phyloP scores from a whole-genome alignment of 1,140 invertebrate genomes.

The Panagrolaimus sp. region DNA sequence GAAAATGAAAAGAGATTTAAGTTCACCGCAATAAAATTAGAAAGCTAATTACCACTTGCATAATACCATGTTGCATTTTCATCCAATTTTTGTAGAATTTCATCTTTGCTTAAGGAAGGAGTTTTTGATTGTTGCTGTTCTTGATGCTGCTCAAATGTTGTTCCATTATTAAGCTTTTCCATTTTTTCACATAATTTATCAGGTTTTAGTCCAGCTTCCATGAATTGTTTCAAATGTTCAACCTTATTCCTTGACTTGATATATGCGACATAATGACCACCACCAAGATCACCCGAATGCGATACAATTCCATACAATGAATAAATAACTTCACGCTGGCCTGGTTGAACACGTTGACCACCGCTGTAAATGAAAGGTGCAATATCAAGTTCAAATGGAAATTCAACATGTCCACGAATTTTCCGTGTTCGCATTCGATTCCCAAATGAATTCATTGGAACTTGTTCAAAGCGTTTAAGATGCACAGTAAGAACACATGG shows the following conservation, averaged over 20 bases:
- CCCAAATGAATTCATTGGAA: constrained; percentile 32
- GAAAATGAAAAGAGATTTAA: too few relatives aligned
- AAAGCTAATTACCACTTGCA: too few relatives aligned
- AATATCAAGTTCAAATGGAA: constrained; percentile 78
- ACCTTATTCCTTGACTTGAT: constrained; percentile 63
- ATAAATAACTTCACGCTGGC: constrained; percentile 73
- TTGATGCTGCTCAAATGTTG: too few relatives aligned
- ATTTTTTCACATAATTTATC: constrained; percentile 26
- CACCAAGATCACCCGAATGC: constrained; percentile 79
- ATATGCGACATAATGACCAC: constrained; percentile 93
- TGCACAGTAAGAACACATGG: constrained; percentile 89
- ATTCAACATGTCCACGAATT: constrained; percentile 77
- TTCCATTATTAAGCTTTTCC: neutral
- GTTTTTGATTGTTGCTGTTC: constrained; percentile 38
- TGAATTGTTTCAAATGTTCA: constrained; percentile 46
- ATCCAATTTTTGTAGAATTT: constrained; percentile 13
- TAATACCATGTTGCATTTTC: constrained; percentile 77
- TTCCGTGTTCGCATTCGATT: constrained; percentile 70
- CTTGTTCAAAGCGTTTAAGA: constrained; percentile 74
- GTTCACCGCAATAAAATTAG: too few relatives aligned
- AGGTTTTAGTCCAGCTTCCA: constrained; percentile 56
- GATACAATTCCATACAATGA: constrained; percentile 88
- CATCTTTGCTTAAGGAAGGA: constrained; percentile 9
- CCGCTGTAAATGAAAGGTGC: constrained; percentile 78
- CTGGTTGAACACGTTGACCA: constrained; percentile 51